Base-by-base conservation (phyloP, 2,888 invertebrate species). In the Dolomedes plantarius region DNA sequence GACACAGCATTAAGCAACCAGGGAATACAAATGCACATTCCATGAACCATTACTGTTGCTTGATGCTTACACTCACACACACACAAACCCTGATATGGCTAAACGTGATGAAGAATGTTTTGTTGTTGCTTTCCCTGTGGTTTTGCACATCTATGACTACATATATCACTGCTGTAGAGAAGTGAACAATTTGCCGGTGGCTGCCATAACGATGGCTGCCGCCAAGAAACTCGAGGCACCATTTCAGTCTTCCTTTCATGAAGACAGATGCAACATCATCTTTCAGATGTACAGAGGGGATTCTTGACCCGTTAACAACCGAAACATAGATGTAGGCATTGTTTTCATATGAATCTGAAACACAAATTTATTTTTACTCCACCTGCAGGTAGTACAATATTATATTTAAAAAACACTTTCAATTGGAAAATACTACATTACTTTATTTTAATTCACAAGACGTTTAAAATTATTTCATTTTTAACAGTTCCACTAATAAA, bases 311-410 rank as follows among this genome's bases (percentile, higher is more conserved):
- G 99, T 99, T 91, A 99, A 93, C 91, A 99, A 94, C 91, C 99
- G 95, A 94, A 98, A 99, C 98, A 99, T 99, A 89, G 99, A 99
- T 89, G 99, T 99, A 90, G 99, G 99, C 99, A 99, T 99, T 87
- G 99, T 99, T 93, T 99, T 99, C 99, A 99, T 99, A 90, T 98
- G 94, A 90, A 99, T 99, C 98, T 98, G 94, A 94, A 93, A 88
- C 88, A 41, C 36, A 65, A 31, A n/a, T n/a, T n/a, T n/a, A n/a
- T n/a, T n/a, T n/a, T n/a, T n/a, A n/a, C n/a, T n/a, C n/a, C n/a
- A n/a, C n/a, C n/a, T n/a, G n/a, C n/a, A n/a, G n/a, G n/a, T n/a
- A n/a, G n/a, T n/a, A n/a, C n/a, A n/a, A n/a, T n/a, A n/a, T n/a
- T n/a, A n/a, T n/a, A n/a, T n/a, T n/a, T n/a, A n/a, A 31, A 31